Evolutionary conservation across 2,113 vertebrate genomes (phyloP).

Genomic region (Rhabdornis inornatus): DNA sequence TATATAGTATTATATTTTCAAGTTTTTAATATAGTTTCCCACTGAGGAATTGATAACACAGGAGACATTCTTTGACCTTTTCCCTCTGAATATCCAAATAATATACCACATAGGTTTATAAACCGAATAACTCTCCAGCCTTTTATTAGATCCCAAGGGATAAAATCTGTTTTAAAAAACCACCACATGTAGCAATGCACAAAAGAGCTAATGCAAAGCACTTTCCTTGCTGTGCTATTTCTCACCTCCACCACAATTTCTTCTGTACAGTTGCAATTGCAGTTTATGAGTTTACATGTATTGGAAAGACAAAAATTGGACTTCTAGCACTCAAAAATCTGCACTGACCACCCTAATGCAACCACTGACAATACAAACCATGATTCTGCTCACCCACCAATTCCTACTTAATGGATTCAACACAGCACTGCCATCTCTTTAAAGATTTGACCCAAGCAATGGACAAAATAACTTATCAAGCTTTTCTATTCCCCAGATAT

Average conservation of each 20-base stretch:
- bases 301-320: background rate
- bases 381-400: background rate
- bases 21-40: slow-evolving; percentile 74
- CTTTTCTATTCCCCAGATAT: slow-evolving; percentile 26
- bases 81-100: slow-evolving; percentile 72
- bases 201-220: slow-evolving; percentile 54
- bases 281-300: background rate
- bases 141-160: slow-evolving; percentile 73
- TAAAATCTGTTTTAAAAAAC: slow-evolving; percentile 65
- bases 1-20: slow-evolving; percentile 69
- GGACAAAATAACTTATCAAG: background rate
- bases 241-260: slow-evolving; percentile 51
- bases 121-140: slow-evolving; percentile 54
- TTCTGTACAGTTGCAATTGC: slow-evolving; percentile 29
- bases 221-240: slow-evolving; percentile 43
- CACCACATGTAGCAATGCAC: slow-evolving; percentile 38
- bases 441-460: slow-evolving; percentile 1
- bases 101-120: slow-evolving; percentile 65
- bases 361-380: background rate
- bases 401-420: background rate
- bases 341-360: background rate
- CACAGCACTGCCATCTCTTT: background rate
- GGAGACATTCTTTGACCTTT: slow-evolving; percentile 68
- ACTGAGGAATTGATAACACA: slow-evolving; percentile 70
- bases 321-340: background rate